Conservation (phyloP, 2,113 vertebrate genomes). For the Empidonax traillii region DNA sequence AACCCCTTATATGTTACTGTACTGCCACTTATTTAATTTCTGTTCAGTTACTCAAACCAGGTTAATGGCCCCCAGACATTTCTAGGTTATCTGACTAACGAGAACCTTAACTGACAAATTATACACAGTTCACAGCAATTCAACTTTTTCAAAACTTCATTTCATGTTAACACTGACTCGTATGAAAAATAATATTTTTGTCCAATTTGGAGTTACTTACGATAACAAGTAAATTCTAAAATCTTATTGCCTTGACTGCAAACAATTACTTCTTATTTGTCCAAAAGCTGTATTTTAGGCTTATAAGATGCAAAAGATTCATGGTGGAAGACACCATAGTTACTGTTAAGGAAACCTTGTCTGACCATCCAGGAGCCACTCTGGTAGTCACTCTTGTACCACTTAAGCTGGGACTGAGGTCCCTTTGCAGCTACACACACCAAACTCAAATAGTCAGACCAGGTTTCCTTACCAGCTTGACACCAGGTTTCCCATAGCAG, state of each 20-base stretch:
- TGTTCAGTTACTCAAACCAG: neutral
- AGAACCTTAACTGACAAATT: neutral
- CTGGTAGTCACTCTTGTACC: neutral
- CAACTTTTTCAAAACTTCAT: neutral
- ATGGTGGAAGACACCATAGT: neutral
- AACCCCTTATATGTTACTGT: neutral
- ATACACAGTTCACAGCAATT: neutral
- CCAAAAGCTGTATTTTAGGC: neutral
- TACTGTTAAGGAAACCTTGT: neutral
- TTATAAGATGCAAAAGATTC: neutral
- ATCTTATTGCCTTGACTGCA: neutral
- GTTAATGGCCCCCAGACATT: neutral
- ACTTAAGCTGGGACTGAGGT: accelerated
- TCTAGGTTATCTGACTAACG: neutral
- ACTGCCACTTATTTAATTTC: neutral
- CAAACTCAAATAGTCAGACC: neutral
- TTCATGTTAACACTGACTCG: neutral
- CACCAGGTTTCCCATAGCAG: neutral
- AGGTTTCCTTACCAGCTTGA: accelerated
- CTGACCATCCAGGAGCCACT: neutral
- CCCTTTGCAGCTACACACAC: neutral
- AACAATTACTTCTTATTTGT: neutral
- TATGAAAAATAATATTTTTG: neutral
- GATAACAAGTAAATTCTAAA: neutral
- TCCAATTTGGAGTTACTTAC: neutral